A percentile compares a stretch with the other conserved stretches of the same genome.
These are phyloP conservation scores for Dasyprocta punctata DNA, from an alignment of 2,113 vertebrate genomes.

Conservation along the genomic window DNA sequence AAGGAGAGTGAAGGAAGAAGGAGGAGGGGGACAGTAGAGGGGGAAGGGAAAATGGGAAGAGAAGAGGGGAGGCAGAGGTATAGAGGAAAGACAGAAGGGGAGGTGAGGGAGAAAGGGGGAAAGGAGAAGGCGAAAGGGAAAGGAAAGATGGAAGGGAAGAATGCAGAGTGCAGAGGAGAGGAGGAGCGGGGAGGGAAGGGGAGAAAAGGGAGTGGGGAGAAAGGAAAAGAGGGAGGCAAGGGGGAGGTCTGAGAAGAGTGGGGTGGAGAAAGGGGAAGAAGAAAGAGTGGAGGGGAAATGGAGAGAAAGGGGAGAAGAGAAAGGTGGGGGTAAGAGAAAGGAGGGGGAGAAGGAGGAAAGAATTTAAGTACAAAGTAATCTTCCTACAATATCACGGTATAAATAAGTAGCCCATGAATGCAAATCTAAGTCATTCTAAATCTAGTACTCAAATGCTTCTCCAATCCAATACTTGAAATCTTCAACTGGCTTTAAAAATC, in stretches of 20 bases:
- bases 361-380: not conserved
- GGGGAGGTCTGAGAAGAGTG: no score
- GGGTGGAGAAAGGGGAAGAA: no score
- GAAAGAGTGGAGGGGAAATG: no score
- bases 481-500: not conserved
- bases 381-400: not conserved
- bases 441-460: conserved; percentile 15
- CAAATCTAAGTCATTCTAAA: conserved; percentile 40
- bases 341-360: not conserved
- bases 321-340: not conserved
- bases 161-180: not conserved
- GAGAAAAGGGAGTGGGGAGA: not conserved
- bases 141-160: not conserved
- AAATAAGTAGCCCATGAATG: conserved; percentile 26
- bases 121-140: not conserved
- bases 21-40: no score
- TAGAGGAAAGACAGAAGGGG: no score
- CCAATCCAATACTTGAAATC: not conserved
- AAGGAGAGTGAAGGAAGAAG: not conserved
- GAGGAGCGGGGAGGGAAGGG: no score
- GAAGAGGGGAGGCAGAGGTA: no score
- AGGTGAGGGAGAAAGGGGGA: no score
- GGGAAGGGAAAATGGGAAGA: not conserved
- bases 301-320: no score
- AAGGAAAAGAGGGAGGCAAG: not conserved